phyloP scores from a whole-genome alignment of 2,888 invertebrate genomes.

The Rhabditophanes sp. region DNA sequence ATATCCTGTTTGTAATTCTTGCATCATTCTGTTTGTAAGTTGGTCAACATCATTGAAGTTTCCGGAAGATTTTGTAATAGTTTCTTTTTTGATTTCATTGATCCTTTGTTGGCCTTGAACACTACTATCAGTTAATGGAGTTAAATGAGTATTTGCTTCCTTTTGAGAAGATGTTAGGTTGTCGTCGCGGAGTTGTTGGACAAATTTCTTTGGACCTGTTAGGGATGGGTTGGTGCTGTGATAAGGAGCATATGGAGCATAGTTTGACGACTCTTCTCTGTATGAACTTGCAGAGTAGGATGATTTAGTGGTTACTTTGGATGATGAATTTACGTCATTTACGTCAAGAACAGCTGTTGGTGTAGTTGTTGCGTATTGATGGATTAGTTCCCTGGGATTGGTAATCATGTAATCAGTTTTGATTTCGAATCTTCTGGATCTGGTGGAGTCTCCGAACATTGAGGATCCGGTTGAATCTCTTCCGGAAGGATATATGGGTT shows the following conservation, averaged over 20 bases:
- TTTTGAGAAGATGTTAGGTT: constrained; percentile 34
- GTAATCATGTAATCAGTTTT: constrained; percentile 33
- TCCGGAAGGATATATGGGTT: no score
- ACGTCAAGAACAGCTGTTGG: constrained; percentile 29
- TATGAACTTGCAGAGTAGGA: no score
- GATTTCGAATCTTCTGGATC: no score
- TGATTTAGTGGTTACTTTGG: no score
- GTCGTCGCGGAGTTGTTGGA: constrained; percentile 38
- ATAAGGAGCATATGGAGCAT: constrained; percentile 29
- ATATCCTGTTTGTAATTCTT: constrained; percentile 22
- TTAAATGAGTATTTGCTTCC: constrained; percentile 35
- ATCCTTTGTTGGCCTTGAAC: constrained; percentile 18
- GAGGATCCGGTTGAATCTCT: no score
- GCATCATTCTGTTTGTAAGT: constrained; percentile 32
- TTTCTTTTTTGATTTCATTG: constrained; percentile 26
- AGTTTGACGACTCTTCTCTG: no score
- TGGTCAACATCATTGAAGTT: constrained; percentile 30
- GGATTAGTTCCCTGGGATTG: constrained; percentile 41
- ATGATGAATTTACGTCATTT: no score
- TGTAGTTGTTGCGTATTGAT: constrained; percentile 40
- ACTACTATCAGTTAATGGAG: no score
- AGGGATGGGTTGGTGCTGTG: constrained; percentile 16
- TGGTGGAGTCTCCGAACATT: no score
- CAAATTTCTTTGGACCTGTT: constrained; percentile 33
- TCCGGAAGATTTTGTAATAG: constrained; percentile 8